These are phyloP conservation scores for Cataglyphis albicans DNA, from an alignment of 2,888 invertebrate genomes.

Conservation along the genomic window DNA sequence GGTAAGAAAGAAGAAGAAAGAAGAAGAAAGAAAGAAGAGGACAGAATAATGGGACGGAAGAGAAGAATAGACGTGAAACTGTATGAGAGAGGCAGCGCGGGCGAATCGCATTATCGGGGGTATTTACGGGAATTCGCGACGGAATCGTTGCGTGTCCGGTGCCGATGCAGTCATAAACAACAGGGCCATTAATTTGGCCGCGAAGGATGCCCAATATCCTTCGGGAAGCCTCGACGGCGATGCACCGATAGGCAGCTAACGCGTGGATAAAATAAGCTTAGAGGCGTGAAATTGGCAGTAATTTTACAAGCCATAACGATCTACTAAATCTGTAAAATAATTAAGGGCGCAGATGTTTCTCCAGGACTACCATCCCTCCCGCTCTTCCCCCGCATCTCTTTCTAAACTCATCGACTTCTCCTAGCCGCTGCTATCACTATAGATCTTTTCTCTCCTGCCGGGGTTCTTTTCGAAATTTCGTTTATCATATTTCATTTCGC, in stretches of 20 bases:
- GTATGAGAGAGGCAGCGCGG: conserved; percentile 28
- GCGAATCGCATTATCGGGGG: conserved; percentile 72
- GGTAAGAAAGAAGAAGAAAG: conserved; percentile 25
- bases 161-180: conserved; percentile 84
- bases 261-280: conserved; percentile 84
- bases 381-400: background rate
- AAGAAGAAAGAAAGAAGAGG: conserved; percentile 21
- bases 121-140: conserved; percentile 82
- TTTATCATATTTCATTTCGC: background rate
- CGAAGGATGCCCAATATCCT: conserved; percentile 84
- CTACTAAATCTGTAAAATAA: conserved; percentile 86
- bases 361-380: conserved; percentile 43
- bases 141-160: conserved; percentile 83
- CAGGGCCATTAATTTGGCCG: conserved; percentile 84
- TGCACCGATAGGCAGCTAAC: conserved; percentile 78
- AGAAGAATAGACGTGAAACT: conserved; percentile 31
- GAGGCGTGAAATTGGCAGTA: conserved; percentile 86
- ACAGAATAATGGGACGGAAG: conserved; percentile 7
- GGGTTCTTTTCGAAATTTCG: conserved; percentile 12
- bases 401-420: conserved; percentile 35
- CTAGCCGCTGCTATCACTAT: conserved; percentile 34
- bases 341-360: conserved; percentile 85
- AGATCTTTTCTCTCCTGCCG: background rate
- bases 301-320: conserved; percentile 86
- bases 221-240: conserved; percentile 76